Percentiles rank a stretch among this genome's conserved stretches.
Evolutionary conservation across 2,113 vertebrate genomes (phyloP).

Genomic region (Mohoua ochrocephala): DNA sequence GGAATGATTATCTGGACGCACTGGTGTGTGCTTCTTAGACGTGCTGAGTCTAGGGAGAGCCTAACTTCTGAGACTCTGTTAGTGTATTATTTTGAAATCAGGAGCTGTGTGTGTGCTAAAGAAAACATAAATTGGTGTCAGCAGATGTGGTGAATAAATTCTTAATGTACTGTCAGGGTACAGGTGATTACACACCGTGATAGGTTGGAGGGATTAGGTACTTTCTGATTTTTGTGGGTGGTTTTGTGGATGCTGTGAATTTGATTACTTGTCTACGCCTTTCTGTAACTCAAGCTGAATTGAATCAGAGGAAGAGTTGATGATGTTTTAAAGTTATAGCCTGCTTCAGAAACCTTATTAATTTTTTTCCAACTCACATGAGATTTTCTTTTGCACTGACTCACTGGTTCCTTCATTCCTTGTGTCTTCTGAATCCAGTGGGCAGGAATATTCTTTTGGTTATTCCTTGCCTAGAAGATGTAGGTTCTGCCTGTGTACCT

Average conservation of each 20-base stretch:
- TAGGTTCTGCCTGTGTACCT: neutral
- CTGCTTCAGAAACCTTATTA: neutral
- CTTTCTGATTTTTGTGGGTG: neutral
- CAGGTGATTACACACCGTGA: neutral
- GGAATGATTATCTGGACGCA: neutral
- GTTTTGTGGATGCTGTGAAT: neutral
- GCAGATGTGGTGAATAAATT: neutral
- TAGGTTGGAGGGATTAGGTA: neutral
- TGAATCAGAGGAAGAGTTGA: neutral
- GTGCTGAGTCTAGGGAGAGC: neutral
- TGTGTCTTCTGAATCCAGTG: neutral
- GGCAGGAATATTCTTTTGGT: neutral
- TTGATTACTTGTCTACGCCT: neutral
- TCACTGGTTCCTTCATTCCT: neutral
- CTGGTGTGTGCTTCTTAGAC: neutral
- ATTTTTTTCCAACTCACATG: neutral
- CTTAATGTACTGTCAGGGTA: neutral
- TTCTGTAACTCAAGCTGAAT: neutral
- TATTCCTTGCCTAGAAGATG: neutral
- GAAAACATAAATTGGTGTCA: neutral
- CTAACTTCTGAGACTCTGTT: neutral
- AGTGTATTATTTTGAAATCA: neutral
- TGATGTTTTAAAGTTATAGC: neutral
- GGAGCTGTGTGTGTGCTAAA: neutral
- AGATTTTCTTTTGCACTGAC: neutral